Base-by-base conservation (phyloP, 2,888 invertebrate species). In the Eristalinus aeneus region DNA sequence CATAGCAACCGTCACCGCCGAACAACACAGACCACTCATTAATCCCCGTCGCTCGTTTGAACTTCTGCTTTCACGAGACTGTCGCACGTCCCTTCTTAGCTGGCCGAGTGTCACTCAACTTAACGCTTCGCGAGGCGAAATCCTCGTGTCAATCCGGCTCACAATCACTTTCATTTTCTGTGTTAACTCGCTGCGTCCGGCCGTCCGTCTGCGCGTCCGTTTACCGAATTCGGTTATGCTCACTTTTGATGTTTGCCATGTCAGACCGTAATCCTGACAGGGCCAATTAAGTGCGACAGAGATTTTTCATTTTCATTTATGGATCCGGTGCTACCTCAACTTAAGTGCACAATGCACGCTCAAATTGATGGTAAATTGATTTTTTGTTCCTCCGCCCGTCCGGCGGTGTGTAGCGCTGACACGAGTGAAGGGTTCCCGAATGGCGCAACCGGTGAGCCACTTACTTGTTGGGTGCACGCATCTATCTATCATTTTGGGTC, bases 231-330 rank as follows among this genome's bases (percentile, higher is more conserved):
- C 78, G 82, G 82, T 71, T 82, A 74, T 74, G 65, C 69, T 82
- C 74, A 69, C 31, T 74, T 69, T 78, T 86, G 86, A 86, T 76
- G 81, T 73, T 81, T 65, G 80, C 60, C 82, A 86, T 82, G 82
- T 82, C 86, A 77, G 86, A 76, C 85, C 72, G 86, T 82, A 86
- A 86, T 86, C 86, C 86, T 78, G 82, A 78, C 86, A 82, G 77
- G 82, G 77, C 86, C 86, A 86, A 86, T 86, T 86, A 86, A 86
- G 74, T 61, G 86, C 71, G 77, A 71, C 82, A 86, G 74, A 74
- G 64, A 69, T 65, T 46, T 71, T 71, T 76, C 72, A 75, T 64
- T 80, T 80, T 81, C 77, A 86, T 81, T 86, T 86, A 77, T 86
- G 81, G 81, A 82, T 76, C 68, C 65, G 54, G 80, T 85, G 80